These are phyloP conservation scores for Cydia pomonella DNA, from an alignment of 1,140 invertebrate genomes.

Conservation along the genomic window DNA sequence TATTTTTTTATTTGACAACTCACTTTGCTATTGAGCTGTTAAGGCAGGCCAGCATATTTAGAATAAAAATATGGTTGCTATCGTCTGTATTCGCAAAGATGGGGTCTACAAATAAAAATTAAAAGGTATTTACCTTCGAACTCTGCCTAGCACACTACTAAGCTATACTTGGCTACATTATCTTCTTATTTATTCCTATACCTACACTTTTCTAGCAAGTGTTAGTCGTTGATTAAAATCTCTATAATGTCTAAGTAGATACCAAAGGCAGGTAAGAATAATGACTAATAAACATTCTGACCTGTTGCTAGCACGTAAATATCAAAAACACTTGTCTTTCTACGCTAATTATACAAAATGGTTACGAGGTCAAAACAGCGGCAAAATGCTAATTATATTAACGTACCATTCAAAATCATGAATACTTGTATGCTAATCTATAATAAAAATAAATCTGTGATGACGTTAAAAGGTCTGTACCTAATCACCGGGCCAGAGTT, in stretches of 20 bases:
- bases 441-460: constrained; percentile 1
- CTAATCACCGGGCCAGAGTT: constrained; percentile 5
- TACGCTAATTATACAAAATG: not conserved
- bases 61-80: too few species aligned
- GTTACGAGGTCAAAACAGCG: not conserved
- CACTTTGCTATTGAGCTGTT: too few species aligned
- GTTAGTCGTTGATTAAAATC: not conserved
- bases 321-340: not conserved
- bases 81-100: too few species aligned
- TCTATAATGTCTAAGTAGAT: too few species aligned
- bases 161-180: too few species aligned
- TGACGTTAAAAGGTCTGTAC: constrained; percentile 6
- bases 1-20: too few species aligned
- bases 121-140: too few species aligned
- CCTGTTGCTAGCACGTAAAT: not conserved
- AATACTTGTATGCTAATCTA: not conserved
- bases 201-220: not conserved
- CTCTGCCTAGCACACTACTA: too few species aligned
- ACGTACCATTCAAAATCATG: not conserved
- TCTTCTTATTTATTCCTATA: not conserved
- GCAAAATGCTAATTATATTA: constrained; percentile 3
- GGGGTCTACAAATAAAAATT: too few species aligned
- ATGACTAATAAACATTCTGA: not conserved
- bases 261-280: not conserved
- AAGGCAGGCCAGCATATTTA: too few species aligned